phyloP scores from a whole-genome alignment of 1,140 invertebrate species.

The Tenebrio molitor region DNA sequence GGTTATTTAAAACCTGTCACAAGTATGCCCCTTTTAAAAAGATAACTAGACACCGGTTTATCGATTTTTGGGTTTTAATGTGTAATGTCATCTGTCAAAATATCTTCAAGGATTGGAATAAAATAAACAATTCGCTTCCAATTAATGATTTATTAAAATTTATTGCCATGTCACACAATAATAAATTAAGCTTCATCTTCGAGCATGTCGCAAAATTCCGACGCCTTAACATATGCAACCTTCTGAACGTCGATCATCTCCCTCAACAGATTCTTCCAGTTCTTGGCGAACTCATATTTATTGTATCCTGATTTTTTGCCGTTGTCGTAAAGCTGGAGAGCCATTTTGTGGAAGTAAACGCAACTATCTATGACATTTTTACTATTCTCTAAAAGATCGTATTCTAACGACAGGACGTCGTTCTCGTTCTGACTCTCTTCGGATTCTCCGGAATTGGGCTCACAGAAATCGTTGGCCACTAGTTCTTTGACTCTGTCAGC shows the following conservation, averaged over 20 bases:
- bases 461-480: slow-evolving; percentile 76
- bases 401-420: slow-evolving; percentile 53
- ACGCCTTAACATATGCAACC: slow-evolving; percentile 56
- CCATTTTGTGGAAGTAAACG: slow-evolving; percentile 61
- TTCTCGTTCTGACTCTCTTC: slow-evolving; percentile 27
- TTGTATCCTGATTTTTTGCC: slow-evolving; percentile 55
- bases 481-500: slow-evolving; percentile 96
- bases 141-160: slow-evolving; percentile 31
- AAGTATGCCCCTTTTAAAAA: too few species aligned
- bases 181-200: slow-evolving; percentile 41
- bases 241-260: slow-evolving; percentile 62
- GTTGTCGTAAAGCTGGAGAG: slow-evolving; percentile 59
- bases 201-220: slow-evolving; percentile 54
- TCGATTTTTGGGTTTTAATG: too few species aligned
- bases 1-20: too few species aligned
- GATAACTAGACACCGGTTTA: too few species aligned
- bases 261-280: slow-evolving; percentile 59
- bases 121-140: too few species aligned
- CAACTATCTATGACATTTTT: slow-evolving; percentile 61
- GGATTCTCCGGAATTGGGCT: slow-evolving; percentile 32
- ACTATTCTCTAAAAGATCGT: slow-evolving; percentile 59
- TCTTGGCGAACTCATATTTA: slow-evolving; percentile 57
- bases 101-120: too few species aligned
- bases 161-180: slow-evolving; percentile 15
- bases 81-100: too few species aligned